Evolutionary conservation across 2,797 vertebrate genomes (phyloP).

Genomic region (Pangasius macronema): DNA sequence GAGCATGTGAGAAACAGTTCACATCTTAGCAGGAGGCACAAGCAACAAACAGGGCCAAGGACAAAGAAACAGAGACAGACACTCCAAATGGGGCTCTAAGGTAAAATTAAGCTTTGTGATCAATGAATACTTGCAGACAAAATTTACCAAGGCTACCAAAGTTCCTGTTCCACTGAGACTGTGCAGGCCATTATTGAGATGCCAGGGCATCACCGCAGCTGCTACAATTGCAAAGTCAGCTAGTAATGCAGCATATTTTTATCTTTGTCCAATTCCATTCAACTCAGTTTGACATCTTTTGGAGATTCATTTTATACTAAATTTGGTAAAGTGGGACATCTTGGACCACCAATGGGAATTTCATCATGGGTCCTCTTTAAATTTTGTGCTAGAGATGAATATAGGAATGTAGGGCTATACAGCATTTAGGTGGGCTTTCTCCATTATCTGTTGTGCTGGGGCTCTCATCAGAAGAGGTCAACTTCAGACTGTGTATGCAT

Average conservation of each 20-base stretch:
- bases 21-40: slow-evolving; percentile 19
- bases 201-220: background rate
- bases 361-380: background rate
- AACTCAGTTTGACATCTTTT: background rate
- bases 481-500: background rate
- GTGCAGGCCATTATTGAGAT: background rate
- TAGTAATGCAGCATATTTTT: background rate
- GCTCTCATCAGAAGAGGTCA: background rate
- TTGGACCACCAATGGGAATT: background rate
- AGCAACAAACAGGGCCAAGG: background rate
- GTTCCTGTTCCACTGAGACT: background rate
- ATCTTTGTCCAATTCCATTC: background rate
- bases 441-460: background rate
- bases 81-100: background rate
- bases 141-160: background rate
- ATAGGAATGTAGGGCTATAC: background rate
- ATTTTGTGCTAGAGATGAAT: background rate
- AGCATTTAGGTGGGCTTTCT: background rate
- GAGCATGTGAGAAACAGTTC: slow-evolving; percentile 1
- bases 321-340: background rate
- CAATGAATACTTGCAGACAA: background rate
- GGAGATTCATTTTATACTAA: background rate
- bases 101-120: background rate
- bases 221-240: background rate
- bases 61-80: background rate